Base-by-base conservation (phyloP, 2,113 vertebrate species). In the Sebastes schlegelii region DNA sequence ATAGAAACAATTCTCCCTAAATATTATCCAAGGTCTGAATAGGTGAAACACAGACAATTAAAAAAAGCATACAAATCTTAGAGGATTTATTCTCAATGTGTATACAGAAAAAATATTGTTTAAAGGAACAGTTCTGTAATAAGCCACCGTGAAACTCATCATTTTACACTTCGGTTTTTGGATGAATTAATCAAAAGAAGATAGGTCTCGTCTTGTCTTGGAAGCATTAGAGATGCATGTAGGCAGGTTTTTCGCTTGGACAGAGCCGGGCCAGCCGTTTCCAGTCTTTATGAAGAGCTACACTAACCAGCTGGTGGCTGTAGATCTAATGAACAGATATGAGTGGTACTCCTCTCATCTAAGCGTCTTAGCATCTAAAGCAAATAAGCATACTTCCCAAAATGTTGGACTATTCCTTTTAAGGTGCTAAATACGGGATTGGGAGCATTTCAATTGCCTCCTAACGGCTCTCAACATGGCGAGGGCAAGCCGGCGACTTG, bases 1-100 rank as follows among this genome's bases (percentile, higher is more conserved):
- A 46, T 5, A 65, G 42, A 72, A 78, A 46, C 23, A 19, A 21
- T 10, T 61, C 40, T 76, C 21, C 46, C 63, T 52, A 46, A 73
- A 81, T 55, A 67, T 74, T 55, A 66, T 70, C 43, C 60, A 51
- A 68, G 64, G 45, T 86, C 77, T 14, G 51, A 61, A 45, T 6
- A 23, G 13, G 11, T 40, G 40, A 82, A 60, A 48, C 43, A 23
- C 12, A 45, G 23, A 74, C 1, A 19, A 51, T 51, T 58, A 49
- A 48, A 19, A 12, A 69, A 34, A 13, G 43, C 48, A 49, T 17
- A 13, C n/a, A 42, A 43, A 74, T n/a, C 4, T 49, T 4, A 34
- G 26, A 26, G 26, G 34, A 34, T 34, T 34, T 34, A 34, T 8
- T 52, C 43, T 21, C 10, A 43, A 13, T 46, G 21, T 55, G 67